phyloP scores from a whole-genome alignment of 1,140 invertebrate species.

The Nymphalis io region DNA sequence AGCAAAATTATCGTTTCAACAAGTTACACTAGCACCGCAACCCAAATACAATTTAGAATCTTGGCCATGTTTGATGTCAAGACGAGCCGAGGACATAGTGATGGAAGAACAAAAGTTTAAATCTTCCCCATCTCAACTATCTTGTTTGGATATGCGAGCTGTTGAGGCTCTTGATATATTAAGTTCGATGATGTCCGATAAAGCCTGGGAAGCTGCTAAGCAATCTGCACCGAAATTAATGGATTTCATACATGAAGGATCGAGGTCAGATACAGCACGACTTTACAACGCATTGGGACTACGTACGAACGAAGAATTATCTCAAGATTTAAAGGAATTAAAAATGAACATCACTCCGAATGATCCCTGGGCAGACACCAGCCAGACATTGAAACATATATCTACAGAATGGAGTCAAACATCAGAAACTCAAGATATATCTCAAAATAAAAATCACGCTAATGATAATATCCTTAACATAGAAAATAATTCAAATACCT shows the following conservation, averaged over 20 bases:
- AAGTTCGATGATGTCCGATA: constrained; percentile 68
- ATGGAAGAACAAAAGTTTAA: constrained; percentile 57
- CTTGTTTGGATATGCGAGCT: constrained; percentile 56
- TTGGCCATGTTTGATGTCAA: constrained; percentile 69
- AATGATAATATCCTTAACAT: constrained; percentile 43
- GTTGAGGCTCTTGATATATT: constrained; percentile 62
- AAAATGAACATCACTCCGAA: constrained; percentile 47
- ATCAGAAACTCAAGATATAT: constrained; percentile 39
- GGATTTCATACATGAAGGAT: constrained; percentile 73
- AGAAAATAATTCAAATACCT: constrained; percentile 47
- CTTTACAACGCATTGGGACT: constrained; percentile 72
- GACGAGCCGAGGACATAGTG: constrained; percentile 60
- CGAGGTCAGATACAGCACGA: constrained; percentile 69
- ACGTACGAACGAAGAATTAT: constrained; percentile 52
- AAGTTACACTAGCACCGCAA: constrained; percentile 68
- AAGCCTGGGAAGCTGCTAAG: constrained; percentile 79
- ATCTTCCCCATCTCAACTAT: constrained; percentile 42
- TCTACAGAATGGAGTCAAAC: constrained; percentile 55
- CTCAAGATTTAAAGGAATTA: constrained; percentile 56
- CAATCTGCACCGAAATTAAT: constrained; percentile 76
- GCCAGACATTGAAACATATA: constrained; percentile 52
- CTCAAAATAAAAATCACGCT: constrained; percentile 34
- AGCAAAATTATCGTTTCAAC: constrained; percentile 59
- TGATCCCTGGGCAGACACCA: constrained; percentile 52
- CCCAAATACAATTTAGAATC: constrained; percentile 74